These are phyloP conservation scores for Oxyura jamaicensis DNA, from an alignment of 2,113 vertebrate species.

Conservation along the genomic window DNA sequence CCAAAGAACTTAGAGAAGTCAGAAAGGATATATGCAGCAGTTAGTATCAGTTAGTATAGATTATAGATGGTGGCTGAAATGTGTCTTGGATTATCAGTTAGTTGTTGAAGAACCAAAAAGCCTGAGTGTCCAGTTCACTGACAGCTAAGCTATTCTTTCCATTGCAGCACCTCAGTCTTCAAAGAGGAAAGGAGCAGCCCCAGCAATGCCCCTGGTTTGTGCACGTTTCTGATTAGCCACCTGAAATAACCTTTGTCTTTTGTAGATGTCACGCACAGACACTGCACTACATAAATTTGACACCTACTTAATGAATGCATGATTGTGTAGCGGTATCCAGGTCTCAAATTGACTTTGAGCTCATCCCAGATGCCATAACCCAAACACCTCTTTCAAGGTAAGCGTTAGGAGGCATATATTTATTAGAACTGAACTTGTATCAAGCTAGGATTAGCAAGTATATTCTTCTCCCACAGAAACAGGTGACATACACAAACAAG, in stretches of 20 bases:
- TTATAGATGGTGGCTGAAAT: neutral
- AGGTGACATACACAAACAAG: neutral
- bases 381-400: neutral
- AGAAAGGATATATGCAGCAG: neutral
- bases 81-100: neutral
- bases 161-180: neutral
- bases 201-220: neutral
- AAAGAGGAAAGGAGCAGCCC: neutral
- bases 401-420: neutral
- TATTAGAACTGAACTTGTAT: neutral
- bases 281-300: neutral
- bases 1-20: neutral
- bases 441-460: neutral
- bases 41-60: too few species aligned
- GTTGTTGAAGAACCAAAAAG: neutral
- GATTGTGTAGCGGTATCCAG: neutral
- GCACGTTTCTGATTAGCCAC: neutral
- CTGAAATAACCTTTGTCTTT: neutral
- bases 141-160: neutral
- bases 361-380: neutral
- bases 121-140: neutral
- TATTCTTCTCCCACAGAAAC: neutral
- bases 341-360: neutral
- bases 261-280: rapidly evolving
- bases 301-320: neutral